phyloP scores from a whole-genome alignment of 2,888 invertebrate genomes.

The Gryllus longicercus region DNA sequence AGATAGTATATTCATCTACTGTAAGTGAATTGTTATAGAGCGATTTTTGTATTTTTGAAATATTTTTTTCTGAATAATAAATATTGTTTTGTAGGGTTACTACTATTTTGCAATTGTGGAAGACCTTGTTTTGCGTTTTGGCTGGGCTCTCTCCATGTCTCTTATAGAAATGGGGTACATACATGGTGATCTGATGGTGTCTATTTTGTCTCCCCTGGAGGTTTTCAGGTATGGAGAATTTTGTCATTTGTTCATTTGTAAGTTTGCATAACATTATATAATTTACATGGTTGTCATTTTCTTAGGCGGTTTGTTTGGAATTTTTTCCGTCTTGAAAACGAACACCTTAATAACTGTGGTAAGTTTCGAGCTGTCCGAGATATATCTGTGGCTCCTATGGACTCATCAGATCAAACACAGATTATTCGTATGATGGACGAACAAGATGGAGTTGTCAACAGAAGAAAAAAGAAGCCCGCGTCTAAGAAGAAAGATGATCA shows the following conservation, averaged over 20 bases:
- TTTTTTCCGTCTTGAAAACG: constrained; percentile 84
- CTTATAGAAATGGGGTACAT: constrained; percentile 62
- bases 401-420: constrained; percentile 65
- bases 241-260: neutral
- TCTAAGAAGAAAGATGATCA: constrained; percentile 40
- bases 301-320: constrained; percentile 77
- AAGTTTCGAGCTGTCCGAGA: constrained; percentile 83
- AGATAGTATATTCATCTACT: constrained; percentile 73
- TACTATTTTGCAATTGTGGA: constrained; percentile 82
- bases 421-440: constrained; percentile 61
- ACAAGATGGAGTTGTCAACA: constrained; percentile 53
- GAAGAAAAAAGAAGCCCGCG: constrained; percentile 41
- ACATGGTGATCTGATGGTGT: constrained; percentile 63
- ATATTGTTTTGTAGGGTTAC: constrained; percentile 54
- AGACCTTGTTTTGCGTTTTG: constrained; percentile 73
- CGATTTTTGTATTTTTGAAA: constrained; percentile 46
- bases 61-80: neutral
- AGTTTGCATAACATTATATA: too few relatives aligned
- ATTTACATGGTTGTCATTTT: constrained; percentile 1
- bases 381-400: constrained; percentile 74
- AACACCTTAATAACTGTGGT: constrained; percentile 86
- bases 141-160: constrained; percentile 71
- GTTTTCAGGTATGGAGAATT: constrained; percentile 54
- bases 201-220: constrained; percentile 63
- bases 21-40: constrained; percentile 56